Evolutionary conservation across 2,113 vertebrate genomes (phyloP).

Genomic region (Malurus elegans): DNA sequence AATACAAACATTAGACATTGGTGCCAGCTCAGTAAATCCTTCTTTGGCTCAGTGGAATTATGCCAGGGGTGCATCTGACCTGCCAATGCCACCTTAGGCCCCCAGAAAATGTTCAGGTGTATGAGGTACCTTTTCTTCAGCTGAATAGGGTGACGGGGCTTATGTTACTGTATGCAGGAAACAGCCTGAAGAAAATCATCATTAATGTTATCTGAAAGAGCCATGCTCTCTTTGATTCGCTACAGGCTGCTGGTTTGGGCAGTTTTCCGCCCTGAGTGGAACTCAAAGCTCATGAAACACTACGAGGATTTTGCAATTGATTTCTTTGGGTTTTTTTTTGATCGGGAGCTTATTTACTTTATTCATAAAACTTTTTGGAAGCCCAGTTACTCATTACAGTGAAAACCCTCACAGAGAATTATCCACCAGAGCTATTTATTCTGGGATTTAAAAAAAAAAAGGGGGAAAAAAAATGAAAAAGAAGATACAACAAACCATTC

Average conservation of each 20-base stretch:
- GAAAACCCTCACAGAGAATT: constrained; percentile 21
- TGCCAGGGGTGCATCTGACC: background rate
- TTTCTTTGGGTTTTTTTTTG: background rate
- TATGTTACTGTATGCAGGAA: background rate
- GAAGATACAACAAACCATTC: constrained; percentile 33
- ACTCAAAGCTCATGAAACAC: constrained; percentile 22
- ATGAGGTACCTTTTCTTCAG: background rate
- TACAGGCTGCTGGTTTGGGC: background rate
- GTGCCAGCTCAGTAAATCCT: constrained; percentile 20
- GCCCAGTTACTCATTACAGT: background rate
- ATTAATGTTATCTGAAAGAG: background rate
- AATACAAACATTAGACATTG: background rate
- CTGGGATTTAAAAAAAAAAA: background rate
- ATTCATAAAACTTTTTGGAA: constrained; percentile 29
- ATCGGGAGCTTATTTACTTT: background rate
- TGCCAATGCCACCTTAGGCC: background rate
- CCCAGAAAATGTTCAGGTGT: background rate
- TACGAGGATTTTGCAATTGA: constrained; percentile 5
- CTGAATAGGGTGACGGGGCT: background rate
- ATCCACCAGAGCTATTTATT: constrained; percentile 33
- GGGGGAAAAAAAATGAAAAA: background rate
- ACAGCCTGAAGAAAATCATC: background rate
- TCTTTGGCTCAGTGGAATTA: background rate
- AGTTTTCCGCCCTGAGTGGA: background rate
- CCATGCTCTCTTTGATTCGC: background rate